Percentiles rank a stretch among this genome's conserved stretches.
Conservation (phyloP, 2,797 vertebrate species). For the Holocentrus rufus region DNA sequence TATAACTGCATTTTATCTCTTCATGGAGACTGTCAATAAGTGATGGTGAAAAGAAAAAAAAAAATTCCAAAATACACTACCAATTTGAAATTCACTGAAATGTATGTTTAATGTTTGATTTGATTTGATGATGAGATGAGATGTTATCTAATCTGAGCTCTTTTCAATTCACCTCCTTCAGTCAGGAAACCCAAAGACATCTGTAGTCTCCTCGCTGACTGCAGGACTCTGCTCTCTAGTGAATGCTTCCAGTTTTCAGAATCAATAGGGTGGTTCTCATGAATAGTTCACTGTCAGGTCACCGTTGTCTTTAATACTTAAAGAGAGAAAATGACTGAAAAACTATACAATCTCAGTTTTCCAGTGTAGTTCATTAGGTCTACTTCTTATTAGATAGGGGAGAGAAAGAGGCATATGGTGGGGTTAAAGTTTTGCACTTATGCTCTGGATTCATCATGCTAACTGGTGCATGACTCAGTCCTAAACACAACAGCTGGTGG, state of each 20-base stretch:
- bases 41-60: too few species aligned
- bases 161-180: too few species aligned
- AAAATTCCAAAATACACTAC: too few species aligned
- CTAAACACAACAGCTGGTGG: conserved; percentile 81
- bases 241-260: neutral
- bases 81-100: too few species aligned
- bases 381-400: neutral
- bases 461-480: conserved; percentile 71
- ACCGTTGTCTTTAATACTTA: neutral
- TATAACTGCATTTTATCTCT: too few species aligned
- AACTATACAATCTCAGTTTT: neutral
- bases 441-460: conserved; percentile 61
- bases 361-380: neutral
- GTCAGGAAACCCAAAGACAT: too few species aligned
- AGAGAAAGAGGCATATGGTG: conserved; percentile 36
- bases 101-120: too few species aligned
- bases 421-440: conserved; percentile 47
- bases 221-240: neutral
- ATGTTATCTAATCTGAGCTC: too few species aligned
- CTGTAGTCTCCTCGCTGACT: neutral
- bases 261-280: neutral
- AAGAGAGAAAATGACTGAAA: neutral
- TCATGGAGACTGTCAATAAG: too few species aligned
- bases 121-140: too few species aligned
- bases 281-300: neutral